A percentile compares a stretch with the other conserved stretches of the same genome.
phyloP scores from a whole-genome alignment of 2,113 vertebrate species.

The Scophthalmus maximus region DNA sequence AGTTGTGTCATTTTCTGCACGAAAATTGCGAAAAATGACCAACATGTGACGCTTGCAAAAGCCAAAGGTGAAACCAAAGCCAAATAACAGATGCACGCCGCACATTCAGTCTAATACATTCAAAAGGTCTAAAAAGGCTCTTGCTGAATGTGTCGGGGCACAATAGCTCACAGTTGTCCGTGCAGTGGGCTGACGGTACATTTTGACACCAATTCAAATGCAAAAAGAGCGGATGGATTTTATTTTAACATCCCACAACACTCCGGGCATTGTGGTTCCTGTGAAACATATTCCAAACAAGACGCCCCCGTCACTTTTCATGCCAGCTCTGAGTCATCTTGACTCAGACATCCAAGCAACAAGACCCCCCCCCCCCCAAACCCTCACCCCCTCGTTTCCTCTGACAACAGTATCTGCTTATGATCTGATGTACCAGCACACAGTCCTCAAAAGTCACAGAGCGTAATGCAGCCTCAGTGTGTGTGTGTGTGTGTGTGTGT shows the following conservation, averaged over 20 bases:
- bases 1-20: neutral
- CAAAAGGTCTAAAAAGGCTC: conserved; percentile 59
- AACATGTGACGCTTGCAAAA: neutral
- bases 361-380: neutral
- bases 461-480: conserved; percentile 16
- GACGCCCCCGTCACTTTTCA: conserved; percentile 57
- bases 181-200: conserved; percentile 41
- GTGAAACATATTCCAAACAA: conserved; percentile 74
- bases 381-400: conserved; percentile 34
- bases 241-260: conserved; percentile 76
- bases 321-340: conserved; percentile 73
- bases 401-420: conserved; percentile 72
- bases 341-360: conserved; percentile 65
- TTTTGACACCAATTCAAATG: conserved; percentile 71
- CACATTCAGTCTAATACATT: conserved; percentile 51
- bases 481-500: too few relatives aligned
- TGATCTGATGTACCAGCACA: conserved; percentile 63
- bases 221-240: conserved; percentile 60
- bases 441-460: conserved; percentile 49
- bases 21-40: conserved; percentile 9
- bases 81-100: conserved; percentile 25
- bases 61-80: too few relatives aligned
- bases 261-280: conserved; percentile 67
- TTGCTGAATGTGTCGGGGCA: conserved; percentile 35
- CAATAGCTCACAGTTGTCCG: conserved; percentile 54